A percentile compares a stretch with the other conserved stretches of the same genome.
phyloP scores from a whole-genome alignment of 2,888 invertebrate genomes.

The Idaea aversata region DNA sequence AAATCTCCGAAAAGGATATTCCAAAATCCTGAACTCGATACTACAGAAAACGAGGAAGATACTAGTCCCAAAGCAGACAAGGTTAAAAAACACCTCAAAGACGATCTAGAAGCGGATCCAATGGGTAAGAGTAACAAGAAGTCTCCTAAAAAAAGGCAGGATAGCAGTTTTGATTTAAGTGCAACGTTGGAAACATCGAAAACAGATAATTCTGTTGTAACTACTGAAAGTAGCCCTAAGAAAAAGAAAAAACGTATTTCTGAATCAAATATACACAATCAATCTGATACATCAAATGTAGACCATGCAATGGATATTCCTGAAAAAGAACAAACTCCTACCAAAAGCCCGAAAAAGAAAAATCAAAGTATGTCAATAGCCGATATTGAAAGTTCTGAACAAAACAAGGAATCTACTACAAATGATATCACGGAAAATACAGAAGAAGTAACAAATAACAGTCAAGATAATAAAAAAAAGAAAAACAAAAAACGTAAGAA shows the following conservation, averaged over 20 bases:
- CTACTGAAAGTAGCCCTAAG: slow-evolving; percentile 40
- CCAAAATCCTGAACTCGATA: slow-evolving; percentile 60
- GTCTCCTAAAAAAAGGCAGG: slow-evolving; percentile 27
- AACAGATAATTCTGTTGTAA: slow-evolving; percentile 24
- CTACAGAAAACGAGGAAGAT: slow-evolving; percentile 47
- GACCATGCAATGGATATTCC: background rate
- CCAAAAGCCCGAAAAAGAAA: background rate
- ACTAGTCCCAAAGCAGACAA: slow-evolving; percentile 64
- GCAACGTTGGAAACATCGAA: slow-evolving; percentile 21
- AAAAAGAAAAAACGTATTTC: background rate
- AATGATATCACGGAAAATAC: background rate
- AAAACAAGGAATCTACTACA: background rate
- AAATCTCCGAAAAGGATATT: slow-evolving; percentile 75
- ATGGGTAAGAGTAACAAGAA: slow-evolving; percentile 23
- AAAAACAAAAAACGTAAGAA: slow-evolving; percentile 42
- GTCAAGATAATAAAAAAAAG: slow-evolving; percentile 45
- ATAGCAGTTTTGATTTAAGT: slow-evolving; percentile 22
- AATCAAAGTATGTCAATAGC: background rate
- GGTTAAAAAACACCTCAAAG: slow-evolving; percentile 66
- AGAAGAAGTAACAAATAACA: background rate
- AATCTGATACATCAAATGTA: background rate
- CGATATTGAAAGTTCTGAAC: background rate
- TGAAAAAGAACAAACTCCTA: background rate
- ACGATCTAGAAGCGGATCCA: slow-evolving; percentile 48
- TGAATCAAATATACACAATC: background rate